A percentile compares a stretch with the other conserved stretches of the same genome.
Conservation (phyloP, 2,113 vertebrate genomes). For the Eulacestoma nigropectus region DNA sequence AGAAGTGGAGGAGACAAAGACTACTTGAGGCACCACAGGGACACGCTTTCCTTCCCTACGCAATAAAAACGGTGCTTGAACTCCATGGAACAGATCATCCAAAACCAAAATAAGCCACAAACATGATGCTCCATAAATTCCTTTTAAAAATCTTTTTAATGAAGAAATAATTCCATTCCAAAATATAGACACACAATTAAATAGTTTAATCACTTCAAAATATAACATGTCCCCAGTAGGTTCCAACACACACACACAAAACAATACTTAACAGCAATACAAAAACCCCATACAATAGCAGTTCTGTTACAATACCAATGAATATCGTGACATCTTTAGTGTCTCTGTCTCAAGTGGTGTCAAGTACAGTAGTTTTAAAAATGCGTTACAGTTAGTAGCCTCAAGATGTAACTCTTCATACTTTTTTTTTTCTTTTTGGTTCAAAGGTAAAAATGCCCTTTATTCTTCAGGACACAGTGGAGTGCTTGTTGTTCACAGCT, state of each 20-base stretch:
- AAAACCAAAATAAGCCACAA: slow-evolving; percentile 15
- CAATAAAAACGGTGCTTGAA: neutral
- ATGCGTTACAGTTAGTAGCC: slow-evolving; percentile 70
- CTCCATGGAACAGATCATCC: neutral
- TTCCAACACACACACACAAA: slow-evolving; percentile 77
- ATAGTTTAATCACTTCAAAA: slow-evolving; percentile 89
- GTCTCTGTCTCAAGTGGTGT: slow-evolving; percentile 75
- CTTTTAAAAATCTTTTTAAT: slow-evolving; percentile 87
- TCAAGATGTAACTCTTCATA: slow-evolving; percentile 70
- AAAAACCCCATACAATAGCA: slow-evolving; percentile 82
- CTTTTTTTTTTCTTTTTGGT: slow-evolving; percentile 63
- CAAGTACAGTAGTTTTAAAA: slow-evolving; percentile 80
- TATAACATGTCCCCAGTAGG: slow-evolving; percentile 86
- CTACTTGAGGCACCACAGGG: neutral
- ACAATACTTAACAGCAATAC: slow-evolving; percentile 87
- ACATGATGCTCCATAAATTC: slow-evolving; percentile 13
- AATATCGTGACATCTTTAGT: slow-evolving; percentile 77
- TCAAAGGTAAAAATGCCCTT: slow-evolving; percentile 77
- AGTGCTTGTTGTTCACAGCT: slow-evolving; percentile 64
- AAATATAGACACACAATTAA: slow-evolving; percentile 90
- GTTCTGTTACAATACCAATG: slow-evolving; percentile 84
- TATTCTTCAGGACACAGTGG: slow-evolving; percentile 69
- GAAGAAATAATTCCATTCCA: slow-evolving; percentile 90
- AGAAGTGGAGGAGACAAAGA: neutral
- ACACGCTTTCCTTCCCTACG: neutral